Evolutionary conservation across 2,888 invertebrate genomes (phyloP), one percentile per base, ranked within the genome.

Genomic region (Lasius fuliginosus): DNA sequence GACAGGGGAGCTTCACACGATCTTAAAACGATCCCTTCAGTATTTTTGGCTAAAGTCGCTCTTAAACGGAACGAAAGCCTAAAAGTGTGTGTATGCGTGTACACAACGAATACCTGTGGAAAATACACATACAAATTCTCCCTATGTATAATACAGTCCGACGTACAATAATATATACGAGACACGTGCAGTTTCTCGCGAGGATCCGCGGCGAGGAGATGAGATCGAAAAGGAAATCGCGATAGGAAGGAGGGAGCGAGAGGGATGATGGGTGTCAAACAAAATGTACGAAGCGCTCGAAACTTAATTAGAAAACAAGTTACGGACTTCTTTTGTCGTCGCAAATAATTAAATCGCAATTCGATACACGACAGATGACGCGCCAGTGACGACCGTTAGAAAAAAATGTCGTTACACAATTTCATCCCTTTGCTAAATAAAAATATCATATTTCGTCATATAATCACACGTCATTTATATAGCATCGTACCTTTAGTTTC

Each of bases 131-230:
- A 60, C 12, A 79, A 79, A 79, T n/a, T 79, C 53, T 27, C 62
- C 49, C 49, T 85, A 75, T 58, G 36, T 85, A 81, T 77, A 69
- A 58, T 36, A 83, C 73, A 65, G 73, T 81, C 53, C 73, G 74
- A 67, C 65, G 86, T 82, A 81, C 86, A 74, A 84, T 77, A 86
- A 85, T 77, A 82, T 77, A 82, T 85, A 83, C 83, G 89, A 89
- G 89, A 85, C 89, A 89, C 88, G 89, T 84, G 83, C 85, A 85
- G 62, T 81, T 42, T 77, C 75, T 67, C 77, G 82, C 82, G 82
- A 77, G 40, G 76, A 62, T 46, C 60, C 73, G 30, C 56, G 74
- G 74, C 60, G 18, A 60, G 60, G 33, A 60, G 79, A 36, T 79
- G 73, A 79, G 79, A 79, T 81, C 58, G 74, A 46, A 60, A 49